These are phyloP conservation scores for Tetraodon nigroviridis DNA, from an alignment of 2,113 vertebrate genomes.

Conservation along the genomic window DNA sequence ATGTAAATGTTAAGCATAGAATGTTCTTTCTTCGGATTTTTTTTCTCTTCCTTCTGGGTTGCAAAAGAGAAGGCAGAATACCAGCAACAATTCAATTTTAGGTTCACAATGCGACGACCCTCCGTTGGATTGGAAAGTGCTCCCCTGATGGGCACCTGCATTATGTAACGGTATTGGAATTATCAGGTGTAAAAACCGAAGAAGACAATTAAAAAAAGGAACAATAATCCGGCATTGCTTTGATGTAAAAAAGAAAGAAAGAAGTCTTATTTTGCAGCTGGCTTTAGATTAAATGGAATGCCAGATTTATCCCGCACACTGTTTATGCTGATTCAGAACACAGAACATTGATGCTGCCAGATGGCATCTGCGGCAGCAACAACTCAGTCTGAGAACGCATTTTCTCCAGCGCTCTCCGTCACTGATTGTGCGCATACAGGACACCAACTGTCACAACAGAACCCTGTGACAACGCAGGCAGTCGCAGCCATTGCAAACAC, in stretches of 20 bases:
- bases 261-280: neutral
- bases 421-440: neutral
- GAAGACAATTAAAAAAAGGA: conserved; percentile 3
- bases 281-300: neutral
- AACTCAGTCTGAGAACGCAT: neutral
- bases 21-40: conserved; percentile 56
- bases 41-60: conserved; percentile 12
- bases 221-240: neutral
- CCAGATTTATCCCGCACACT: neutral
- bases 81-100: conserved; percentile 25
- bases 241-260: neutral
- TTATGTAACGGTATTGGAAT: conserved; percentile 18
- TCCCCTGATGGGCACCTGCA: neutral
- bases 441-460: conserved; percentile 7
- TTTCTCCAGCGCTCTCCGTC: neutral
- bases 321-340: neutral
- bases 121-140: conserved; percentile 6
- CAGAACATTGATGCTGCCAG: neutral
- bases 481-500: neutral
- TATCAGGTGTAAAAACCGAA: conserved; percentile 18
- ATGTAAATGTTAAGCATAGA: conserved; percentile 71
- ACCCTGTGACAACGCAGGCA: neutral
- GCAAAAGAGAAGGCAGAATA: conserved; percentile 30
- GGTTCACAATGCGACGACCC: conserved; percentile 23
- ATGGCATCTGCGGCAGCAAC: neutral